A percentile compares a stretch with the other conserved stretches of the same genome.
phyloP scores from a whole-genome alignment of 2,113 vertebrate genomes.

The Lucifuga dentata region DNA sequence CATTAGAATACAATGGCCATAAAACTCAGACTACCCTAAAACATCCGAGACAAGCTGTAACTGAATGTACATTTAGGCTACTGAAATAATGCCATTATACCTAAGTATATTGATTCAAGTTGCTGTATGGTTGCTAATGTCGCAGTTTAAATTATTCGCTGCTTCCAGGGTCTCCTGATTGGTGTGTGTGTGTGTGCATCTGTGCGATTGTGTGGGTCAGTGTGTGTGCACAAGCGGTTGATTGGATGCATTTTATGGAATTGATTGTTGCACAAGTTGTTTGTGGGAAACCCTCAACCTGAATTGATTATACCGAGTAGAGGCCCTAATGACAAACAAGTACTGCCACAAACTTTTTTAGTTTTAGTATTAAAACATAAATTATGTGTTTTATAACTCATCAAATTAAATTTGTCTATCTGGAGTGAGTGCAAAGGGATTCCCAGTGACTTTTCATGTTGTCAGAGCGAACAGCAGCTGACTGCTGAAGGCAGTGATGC shows the following conservation, averaged over 20 bases:
- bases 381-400: slow-evolving; percentile 9
- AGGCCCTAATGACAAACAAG: too few relatives aligned
- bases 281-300: neutral
- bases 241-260: too few relatives aligned
- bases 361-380: slow-evolving; percentile 5
- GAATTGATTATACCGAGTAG: slow-evolving; percentile 1
- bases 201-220: too few relatives aligned
- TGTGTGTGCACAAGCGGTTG: too few relatives aligned
- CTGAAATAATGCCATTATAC: neutral
- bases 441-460: slow-evolving; percentile 53
- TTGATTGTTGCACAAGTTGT: neutral
- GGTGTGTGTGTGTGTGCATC: neutral
- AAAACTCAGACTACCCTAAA: slow-evolving; percentile 5
- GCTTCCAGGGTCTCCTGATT: neutral
- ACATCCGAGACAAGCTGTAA: slow-evolving; percentile 8
- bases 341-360: neutral
- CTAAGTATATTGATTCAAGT: slow-evolving; percentile 3
- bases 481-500: slow-evolving; percentile 59
- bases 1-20: slow-evolving; percentile 11
- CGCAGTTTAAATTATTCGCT: neutral
- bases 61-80: neutral
- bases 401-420: slow-evolving; percentile 38
- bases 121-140: neutral
- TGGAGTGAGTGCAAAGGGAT: slow-evolving; percentile 42
- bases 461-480: slow-evolving; percentile 58